phyloP scores from a whole-genome alignment of 2,888 invertebrate species.

The Micropterix aruncella region DNA sequence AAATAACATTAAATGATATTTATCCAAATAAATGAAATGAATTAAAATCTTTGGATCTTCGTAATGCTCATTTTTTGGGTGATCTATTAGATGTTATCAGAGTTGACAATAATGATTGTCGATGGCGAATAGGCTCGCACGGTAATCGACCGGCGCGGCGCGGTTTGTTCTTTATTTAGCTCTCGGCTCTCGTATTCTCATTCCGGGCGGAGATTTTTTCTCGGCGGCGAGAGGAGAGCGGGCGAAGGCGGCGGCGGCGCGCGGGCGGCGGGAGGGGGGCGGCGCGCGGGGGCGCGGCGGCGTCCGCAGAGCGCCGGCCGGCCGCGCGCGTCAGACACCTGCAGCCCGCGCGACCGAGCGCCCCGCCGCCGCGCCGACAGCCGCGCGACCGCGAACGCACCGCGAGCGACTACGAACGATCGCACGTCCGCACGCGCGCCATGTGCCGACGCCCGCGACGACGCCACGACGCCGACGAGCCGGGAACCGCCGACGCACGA shows the following conservation, averaged over 20 bases:
- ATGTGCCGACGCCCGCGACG: background rate
- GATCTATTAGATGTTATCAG: too few species aligned
- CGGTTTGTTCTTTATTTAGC: background rate
- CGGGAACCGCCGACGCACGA: too few species aligned
- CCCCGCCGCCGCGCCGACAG: constrained; percentile 5
- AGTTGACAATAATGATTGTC: too few species aligned
- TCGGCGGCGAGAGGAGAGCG: constrained; percentile 18
- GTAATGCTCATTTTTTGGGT: too few species aligned
- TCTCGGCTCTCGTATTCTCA: background rate
- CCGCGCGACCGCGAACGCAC: background rate
- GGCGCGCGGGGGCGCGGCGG: constrained; percentile 14
- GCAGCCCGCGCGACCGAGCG: constrained; percentile 7
- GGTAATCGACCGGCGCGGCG: background rate
- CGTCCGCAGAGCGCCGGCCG: constrained; percentile 40
- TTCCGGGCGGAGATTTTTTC: background rate
- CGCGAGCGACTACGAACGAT: too few species aligned
- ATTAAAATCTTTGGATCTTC: too few species aligned
- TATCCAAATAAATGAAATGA: too few species aligned
- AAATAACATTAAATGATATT: too few species aligned
- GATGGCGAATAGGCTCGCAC: too few species aligned
- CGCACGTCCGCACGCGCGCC: too few species aligned
- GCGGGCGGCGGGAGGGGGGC: constrained; percentile 8
- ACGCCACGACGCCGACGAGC: background rate
- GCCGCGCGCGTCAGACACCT: constrained; percentile 30
- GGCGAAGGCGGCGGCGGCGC: constrained; percentile 22